Evolutionary conservation across 1,140 invertebrate genomes (phyloP).

Genomic region (Choristoneura fumiferana): DNA sequence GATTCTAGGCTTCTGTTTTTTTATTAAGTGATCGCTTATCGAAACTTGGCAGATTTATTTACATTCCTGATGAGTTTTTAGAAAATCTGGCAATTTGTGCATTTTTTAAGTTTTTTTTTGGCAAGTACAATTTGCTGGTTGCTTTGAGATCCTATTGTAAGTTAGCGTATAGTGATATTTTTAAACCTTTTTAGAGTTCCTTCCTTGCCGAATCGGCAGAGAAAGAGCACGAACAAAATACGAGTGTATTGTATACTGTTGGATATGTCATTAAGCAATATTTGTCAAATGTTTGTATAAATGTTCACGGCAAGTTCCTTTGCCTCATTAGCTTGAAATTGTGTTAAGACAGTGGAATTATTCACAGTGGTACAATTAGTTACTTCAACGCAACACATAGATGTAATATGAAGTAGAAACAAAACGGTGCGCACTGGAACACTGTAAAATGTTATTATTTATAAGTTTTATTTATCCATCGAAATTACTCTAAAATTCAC

Average conservation of each 20-base stretch:
- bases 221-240: conserved; percentile 49
- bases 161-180: conserved; percentile 46
- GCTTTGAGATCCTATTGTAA: conserved; percentile 49
- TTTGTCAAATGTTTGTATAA: conserved; percentile 30
- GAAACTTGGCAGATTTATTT: conserved; percentile 30
- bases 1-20: conserved; percentile 38
- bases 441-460: conserved; percentile 56
- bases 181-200: conserved; percentile 33
- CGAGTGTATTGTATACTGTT: conserved; percentile 50
- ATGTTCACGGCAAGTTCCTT: conserved; percentile 20
- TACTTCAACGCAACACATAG: conserved; percentile 48
- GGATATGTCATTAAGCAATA: conserved; percentile 44
- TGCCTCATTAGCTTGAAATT: conserved; percentile 33
- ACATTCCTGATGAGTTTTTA: conserved; percentile 47
- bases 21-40: conserved; percentile 35
- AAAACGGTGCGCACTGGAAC: conserved; percentile 55
- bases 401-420: conserved; percentile 55
- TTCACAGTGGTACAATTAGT: conserved; percentile 53
- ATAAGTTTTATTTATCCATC: conserved; percentile 73
- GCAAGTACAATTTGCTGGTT: conserved; percentile 63
- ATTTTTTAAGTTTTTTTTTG: conserved; percentile 32
- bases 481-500: conserved; percentile 66
- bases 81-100: conserved; percentile 16
- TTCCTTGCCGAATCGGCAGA: conserved; percentile 25
- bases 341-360: conserved; percentile 34